Conservation (phyloP, 1,140 invertebrate genomes). For the Nephotettix cincticeps region DNA sequence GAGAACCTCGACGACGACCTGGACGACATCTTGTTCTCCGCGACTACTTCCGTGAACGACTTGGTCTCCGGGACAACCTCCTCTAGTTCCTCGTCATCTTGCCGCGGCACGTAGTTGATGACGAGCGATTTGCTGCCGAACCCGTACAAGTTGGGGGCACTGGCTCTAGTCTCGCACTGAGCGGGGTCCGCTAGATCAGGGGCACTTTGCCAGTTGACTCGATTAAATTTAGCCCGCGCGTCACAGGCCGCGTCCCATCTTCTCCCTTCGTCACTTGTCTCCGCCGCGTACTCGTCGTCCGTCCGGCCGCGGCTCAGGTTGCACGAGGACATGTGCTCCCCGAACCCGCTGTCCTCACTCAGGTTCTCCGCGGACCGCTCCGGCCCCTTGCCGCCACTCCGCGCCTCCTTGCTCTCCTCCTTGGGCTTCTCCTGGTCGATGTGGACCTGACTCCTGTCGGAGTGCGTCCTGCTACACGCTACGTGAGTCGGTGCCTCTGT, state of each 20-base stretch:
- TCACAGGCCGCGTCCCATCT: slow-evolving; percentile 27
- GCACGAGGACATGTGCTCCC: slow-evolving; percentile 52
- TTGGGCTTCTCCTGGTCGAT: slow-evolving; percentile 5
- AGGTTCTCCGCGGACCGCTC: slow-evolving; percentile 68
- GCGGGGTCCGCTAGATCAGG: slow-evolving; percentile 37
- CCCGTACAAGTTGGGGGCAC: slow-evolving; percentile 15
- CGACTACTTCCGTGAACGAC: slow-evolving; percentile 26
- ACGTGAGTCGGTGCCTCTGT: slow-evolving; percentile 25
- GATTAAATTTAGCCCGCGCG: slow-evolving; percentile 41
- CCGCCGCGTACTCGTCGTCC: slow-evolving; percentile 3
- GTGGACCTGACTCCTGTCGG: background rate
- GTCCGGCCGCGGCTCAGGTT: background rate
- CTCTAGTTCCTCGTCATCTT: slow-evolving; percentile 30
- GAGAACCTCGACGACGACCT: slow-evolving; percentile 36
- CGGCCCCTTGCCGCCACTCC: slow-evolving; percentile 45
- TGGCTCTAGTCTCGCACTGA: slow-evolving; percentile 1
- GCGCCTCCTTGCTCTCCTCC: slow-evolving; percentile 20
- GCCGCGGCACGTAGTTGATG: slow-evolving; percentile 24
- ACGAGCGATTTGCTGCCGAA: slow-evolving; percentile 29
- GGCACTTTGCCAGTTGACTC: slow-evolving; percentile 39
- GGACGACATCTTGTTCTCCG: slow-evolving; percentile 35
- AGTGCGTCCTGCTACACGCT: slow-evolving; percentile 1
- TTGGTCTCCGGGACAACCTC: slow-evolving; percentile 31
- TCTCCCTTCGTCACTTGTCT: slow-evolving; percentile 17
- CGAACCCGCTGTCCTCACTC: slow-evolving; percentile 73